Evolutionary conservation across 2,113 vertebrate genomes (phyloP).

Genomic region (Protomyctophum bolini): DNA sequence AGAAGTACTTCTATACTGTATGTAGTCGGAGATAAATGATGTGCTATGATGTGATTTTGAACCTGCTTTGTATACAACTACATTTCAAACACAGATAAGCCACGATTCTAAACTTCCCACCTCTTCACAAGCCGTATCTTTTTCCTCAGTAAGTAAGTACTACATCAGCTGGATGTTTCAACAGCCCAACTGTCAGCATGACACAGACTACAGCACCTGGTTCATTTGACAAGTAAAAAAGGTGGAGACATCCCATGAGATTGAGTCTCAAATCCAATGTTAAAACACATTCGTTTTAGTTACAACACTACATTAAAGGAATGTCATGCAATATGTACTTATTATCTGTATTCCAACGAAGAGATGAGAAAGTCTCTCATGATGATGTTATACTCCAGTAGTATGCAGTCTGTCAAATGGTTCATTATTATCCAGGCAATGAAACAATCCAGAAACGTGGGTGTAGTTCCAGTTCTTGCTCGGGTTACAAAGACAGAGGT

Average conservation of each 20-base stretch:
- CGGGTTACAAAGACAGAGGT: conserved; percentile 21
- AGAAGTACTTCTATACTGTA: no score
- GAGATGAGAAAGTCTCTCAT: conserved; percentile 10
- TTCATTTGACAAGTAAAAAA: conserved; percentile 6
- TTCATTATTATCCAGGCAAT: conserved; percentile 14
- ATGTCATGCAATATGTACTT: conserved; percentile 12
- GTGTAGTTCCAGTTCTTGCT: conserved; percentile 37
- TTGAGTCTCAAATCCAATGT: background rate
- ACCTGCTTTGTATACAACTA: no score
- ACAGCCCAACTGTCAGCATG: conserved; percentile 26
- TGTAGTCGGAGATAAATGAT: no score
- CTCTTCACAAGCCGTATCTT: no score
- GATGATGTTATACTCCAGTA: conserved; percentile 17
- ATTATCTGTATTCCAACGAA: conserved; percentile 23
- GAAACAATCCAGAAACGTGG: conserved; percentile 33
- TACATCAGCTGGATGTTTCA: conserved; percentile 3
- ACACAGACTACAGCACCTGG: conserved; percentile 24
- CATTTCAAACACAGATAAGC: no score
- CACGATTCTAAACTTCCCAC: no score
- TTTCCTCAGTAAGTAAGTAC: no score
- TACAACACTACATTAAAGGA: background rate
- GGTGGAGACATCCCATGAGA: background rate
- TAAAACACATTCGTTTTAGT: background rate
- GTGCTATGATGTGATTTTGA: no score
- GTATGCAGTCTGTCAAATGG: conserved; percentile 5